A percentile compares a stretch with the other conserved stretches of the same genome.
Conservation (phyloP, 2,888 invertebrate genomes). For the Drepana falcataria region DNA sequence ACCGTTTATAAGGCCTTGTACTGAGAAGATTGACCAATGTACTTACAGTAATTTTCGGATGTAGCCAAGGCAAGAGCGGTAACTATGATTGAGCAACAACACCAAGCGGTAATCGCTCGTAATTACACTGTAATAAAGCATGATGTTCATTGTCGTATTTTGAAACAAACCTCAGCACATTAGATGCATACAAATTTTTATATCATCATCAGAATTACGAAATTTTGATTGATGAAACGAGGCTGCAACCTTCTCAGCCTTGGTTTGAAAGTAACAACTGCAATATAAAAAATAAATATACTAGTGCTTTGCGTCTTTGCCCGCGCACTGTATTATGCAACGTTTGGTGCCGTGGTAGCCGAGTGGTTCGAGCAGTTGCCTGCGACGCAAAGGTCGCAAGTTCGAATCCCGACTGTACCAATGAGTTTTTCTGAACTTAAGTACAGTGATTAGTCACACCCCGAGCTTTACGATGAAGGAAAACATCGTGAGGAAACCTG, state of each 20-base stretch:
- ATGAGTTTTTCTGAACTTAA: too few species aligned
- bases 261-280: not conserved
- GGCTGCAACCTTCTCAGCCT: slow-evolving; percentile 15
- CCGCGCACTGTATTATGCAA: too few species aligned
- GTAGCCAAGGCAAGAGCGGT: not conserved
- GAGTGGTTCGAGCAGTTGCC: too few species aligned
- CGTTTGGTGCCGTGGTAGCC: too few species aligned
- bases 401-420: too few species aligned
- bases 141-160: slow-evolving; percentile 22
- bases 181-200: slow-evolving; percentile 29
- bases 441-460: too few species aligned
- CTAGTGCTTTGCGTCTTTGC: too few species aligned
- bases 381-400: too few species aligned
- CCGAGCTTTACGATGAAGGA: too few species aligned
- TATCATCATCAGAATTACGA: slow-evolving; percentile 23
- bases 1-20: too few species aligned
- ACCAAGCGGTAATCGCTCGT: slow-evolving; percentile 10
- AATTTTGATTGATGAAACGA: slow-evolving; percentile 24
- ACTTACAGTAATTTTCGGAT: not conserved
- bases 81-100: not conserved
- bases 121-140: slow-evolving; percentile 23
- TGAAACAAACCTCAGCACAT: slow-evolving; percentile 19
- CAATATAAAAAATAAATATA: not conserved
- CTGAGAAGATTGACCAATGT: not conserved
- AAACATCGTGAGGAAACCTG: too few species aligned